Evolutionary conservation across 2,797 vertebrate genomes (phyloP), one percentile per base, ranked within the genome.

Genomic region (Rhabdomys pumilio): DNA sequence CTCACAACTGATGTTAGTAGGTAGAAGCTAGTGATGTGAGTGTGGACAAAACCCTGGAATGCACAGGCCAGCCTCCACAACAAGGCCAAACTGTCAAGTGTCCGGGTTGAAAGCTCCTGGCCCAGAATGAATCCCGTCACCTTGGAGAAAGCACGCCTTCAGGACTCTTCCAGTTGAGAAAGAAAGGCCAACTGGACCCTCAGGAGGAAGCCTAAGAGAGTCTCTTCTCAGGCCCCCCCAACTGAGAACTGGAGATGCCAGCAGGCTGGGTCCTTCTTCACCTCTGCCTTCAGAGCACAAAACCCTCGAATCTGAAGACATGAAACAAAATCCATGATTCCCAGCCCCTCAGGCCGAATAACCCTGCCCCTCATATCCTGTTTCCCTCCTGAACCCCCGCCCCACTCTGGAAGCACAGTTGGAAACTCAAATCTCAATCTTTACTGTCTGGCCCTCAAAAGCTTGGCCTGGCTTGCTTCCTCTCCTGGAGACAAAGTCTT

Each of bases 281-380:
- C 80, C 53, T 92, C 95, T 96, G 89, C 80, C 55, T 97, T 91
- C 90, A 95, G 93, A 95, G 96, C 82, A 96, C 86, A 95, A 91
- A 97, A 84, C 53, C 92, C 90, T 91, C 89, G 94, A 93, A 94
- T 97, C 90, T 88, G 90, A 97, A 95, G 95, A 97, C 94, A 97
- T 97, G 91, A 98, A 97, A 95, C 84, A 93, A 96, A 96, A 94
- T 63, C 86, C 90, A 69, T 29, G 96, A 94, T 95, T 96, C 94
- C 96, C 95, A 97, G 92, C 90, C 91, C 96, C 65, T 90, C 61
- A 15, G 93, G 94, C 96, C 91, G 44, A 53, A 55, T 96, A 96
- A 94, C 87, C 97, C 98, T 96, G 97, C 97, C 95, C 89, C 93
- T 97, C 97, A 97, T 83, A 90, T 97, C 96, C 93, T 94, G 94